phyloP scores from a whole-genome alignment of 23 tunicate genomes.

The Trididemnum clinides region DNA sequence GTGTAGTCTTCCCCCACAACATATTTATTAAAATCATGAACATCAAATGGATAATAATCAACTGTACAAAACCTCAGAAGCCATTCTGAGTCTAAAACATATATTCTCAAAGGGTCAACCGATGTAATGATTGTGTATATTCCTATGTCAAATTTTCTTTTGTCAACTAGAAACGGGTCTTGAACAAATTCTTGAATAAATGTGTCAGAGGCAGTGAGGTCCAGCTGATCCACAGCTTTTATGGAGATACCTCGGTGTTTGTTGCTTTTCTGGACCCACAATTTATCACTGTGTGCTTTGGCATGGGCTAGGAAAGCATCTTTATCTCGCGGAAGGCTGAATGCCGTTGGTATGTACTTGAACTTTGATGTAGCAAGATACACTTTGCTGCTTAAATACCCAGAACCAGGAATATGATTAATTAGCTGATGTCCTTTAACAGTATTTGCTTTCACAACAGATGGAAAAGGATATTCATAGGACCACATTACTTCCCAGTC shows the following conservation, averaged over 20 bases:
- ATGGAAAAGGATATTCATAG: slow-evolving; percentile 89
- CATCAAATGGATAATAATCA: slow-evolving; percentile 84
- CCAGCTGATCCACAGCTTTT: slow-evolving; percentile 58
- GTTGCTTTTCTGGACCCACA: slow-evolving; percentile 93
- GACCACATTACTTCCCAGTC: slow-evolving; percentile 95
- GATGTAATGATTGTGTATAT: slow-evolving; percentile 92
- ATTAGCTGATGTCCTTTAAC: slow-evolving; percentile 62
- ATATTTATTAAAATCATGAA: slow-evolving; percentile 65
- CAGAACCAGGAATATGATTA: slow-evolving; percentile 88
- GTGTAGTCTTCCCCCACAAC: slow-evolving; percentile 98
- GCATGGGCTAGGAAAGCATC: slow-evolving; percentile 52
- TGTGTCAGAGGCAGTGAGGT: slow-evolving; percentile 57
- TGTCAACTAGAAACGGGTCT: slow-evolving; percentile 73
- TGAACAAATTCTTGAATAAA: slow-evolving; percentile 85
- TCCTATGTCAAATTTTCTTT: slow-evolving; percentile 91
- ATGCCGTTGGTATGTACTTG: slow-evolving; percentile 88
- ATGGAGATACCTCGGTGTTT: slow-evolving; percentile 88
- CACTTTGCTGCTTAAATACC: slow-evolving; percentile 83
- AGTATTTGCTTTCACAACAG: slow-evolving; percentile 18
- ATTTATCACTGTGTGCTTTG: slow-evolving; percentile 59
- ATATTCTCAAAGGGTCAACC: slow-evolving; percentile 71
- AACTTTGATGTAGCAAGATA: slow-evolving; percentile 72
- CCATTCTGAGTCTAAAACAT: slow-evolving; percentile 88
- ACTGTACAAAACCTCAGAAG: slow-evolving; percentile 83
- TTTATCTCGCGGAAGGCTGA: slow-evolving; percentile 70